These are phyloP conservation scores for Meda fulgida DNA, from an alignment of 2,797 vertebrate species.

Conservation along the genomic window DNA sequence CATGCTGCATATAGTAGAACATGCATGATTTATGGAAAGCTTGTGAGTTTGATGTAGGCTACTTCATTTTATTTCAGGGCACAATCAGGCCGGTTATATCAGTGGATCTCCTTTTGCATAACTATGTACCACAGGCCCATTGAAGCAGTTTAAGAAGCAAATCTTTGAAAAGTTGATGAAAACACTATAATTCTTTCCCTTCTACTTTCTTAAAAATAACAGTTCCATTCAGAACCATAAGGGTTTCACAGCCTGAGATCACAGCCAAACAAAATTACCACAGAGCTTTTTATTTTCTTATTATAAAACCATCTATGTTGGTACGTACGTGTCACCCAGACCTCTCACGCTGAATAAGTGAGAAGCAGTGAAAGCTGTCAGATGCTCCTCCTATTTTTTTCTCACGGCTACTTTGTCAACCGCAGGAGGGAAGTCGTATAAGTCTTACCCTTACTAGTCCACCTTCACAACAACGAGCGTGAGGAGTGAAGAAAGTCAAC, in stretches of 20 bases:
- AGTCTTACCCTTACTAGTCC: background rate
- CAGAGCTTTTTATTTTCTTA: background rate
- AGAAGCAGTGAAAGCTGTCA: background rate
- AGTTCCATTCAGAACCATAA: background rate
- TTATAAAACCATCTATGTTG: background rate
- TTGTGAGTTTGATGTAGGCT: background rate
- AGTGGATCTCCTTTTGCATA: background rate
- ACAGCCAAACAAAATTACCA: background rate
- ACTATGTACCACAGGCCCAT: no score
- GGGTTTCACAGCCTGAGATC: background rate
- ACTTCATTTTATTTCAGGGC: background rate
- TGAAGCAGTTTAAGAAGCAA: no score
- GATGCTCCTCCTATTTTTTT: slow-evolving; percentile 18
- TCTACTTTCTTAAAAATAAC: background rate
- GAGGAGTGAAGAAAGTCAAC: background rate
- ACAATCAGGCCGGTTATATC: background rate
- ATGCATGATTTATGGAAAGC: background rate
- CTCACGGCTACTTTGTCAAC: background rate
- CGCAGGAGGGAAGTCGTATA: background rate
- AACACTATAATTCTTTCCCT: background rate
- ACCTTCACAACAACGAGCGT: background rate
- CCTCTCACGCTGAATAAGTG: background rate
- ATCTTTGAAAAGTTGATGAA: background rate
- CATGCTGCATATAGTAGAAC: background rate
- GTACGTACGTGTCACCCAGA: no score